These are phyloP conservation scores for Cairina moschata DNA, from an alignment of 2,113 vertebrate species.

Conservation along the genomic window DNA sequence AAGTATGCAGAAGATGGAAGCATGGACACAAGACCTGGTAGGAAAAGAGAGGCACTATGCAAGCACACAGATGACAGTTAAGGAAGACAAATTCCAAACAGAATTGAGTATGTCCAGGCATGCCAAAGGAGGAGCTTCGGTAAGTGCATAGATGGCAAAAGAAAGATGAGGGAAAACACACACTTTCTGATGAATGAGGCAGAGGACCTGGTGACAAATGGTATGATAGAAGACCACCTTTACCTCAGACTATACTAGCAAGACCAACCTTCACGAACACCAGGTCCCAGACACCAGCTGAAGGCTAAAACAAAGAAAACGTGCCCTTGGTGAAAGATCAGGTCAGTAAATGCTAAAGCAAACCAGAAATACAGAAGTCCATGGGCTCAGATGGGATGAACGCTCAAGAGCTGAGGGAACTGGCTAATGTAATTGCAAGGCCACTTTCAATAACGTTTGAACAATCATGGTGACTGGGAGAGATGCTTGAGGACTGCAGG, in stretches of 20 bases:
- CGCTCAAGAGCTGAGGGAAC: background rate
- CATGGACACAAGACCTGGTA: background rate
- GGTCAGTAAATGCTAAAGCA: background rate
- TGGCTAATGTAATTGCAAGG: background rate
- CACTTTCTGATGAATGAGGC: background rate
- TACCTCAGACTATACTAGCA: background rate
- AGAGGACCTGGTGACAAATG: background rate
- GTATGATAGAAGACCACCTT: background rate
- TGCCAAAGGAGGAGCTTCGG: background rate
- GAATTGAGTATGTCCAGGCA: background rate
- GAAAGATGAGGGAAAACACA: background rate
- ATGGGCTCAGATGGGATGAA: accelerated
- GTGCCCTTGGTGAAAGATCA: background rate
- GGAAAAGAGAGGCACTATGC: background rate
- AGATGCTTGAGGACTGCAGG: background rate
- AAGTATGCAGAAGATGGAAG: background rate
- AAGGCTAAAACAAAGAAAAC: background rate
- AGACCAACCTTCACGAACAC: background rate
- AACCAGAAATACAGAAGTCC: background rate
- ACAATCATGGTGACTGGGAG: accelerated
- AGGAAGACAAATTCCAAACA: background rate
- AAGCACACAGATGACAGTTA: background rate
- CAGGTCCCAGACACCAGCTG: background rate
- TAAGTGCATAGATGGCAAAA: background rate
- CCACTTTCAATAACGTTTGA: background rate